These are phyloP conservation scores for Notarius quadriscutis DNA, from an alignment of 2,113 vertebrate species.

Conservation along the genomic window DNA sequence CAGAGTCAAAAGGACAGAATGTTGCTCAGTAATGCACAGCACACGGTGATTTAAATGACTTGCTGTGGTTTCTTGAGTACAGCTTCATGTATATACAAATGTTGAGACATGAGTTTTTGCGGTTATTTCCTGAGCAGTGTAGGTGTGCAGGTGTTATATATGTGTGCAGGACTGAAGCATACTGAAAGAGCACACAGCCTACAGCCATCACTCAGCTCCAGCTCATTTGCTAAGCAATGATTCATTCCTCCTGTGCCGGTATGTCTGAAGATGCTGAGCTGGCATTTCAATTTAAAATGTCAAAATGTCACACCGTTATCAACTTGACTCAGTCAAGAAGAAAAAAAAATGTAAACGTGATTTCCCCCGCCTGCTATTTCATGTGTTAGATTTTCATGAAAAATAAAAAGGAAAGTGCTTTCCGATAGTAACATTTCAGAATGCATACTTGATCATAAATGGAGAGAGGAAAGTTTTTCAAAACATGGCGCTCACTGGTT, in stretches of 20 bases:
- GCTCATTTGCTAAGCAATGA: not conserved
- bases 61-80: slow-evolving; percentile 16
- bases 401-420: not conserved
- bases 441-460: not conserved
- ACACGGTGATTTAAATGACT: not conserved
- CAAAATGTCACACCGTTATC: not conserved
- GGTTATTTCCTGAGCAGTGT: slow-evolving; percentile 20
- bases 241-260: not conserved
- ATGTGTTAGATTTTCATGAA: not conserved
- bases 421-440: not conserved
- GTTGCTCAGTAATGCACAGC: not conserved
- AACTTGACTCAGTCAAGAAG: not conserved
- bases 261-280: slow-evolving; percentile 5
- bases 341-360: not conserved
- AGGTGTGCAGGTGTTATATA: slow-evolving; percentile 1
- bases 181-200: slow-evolving; percentile 1
- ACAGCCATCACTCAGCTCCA: not conserved
- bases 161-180: slow-evolving; percentile 9
- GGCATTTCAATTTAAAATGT: slow-evolving; percentile 9
- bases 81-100: not conserved
- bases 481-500: not conserved
- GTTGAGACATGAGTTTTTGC: slow-evolving; percentile 5
- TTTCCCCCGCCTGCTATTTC: slow-evolving; percentile 13
- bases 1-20: not conserved
- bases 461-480: not conserved